Evolutionary conservation across 1,140 invertebrate species (phyloP).

Genomic region (Drosophila eugracilis): DNA sequence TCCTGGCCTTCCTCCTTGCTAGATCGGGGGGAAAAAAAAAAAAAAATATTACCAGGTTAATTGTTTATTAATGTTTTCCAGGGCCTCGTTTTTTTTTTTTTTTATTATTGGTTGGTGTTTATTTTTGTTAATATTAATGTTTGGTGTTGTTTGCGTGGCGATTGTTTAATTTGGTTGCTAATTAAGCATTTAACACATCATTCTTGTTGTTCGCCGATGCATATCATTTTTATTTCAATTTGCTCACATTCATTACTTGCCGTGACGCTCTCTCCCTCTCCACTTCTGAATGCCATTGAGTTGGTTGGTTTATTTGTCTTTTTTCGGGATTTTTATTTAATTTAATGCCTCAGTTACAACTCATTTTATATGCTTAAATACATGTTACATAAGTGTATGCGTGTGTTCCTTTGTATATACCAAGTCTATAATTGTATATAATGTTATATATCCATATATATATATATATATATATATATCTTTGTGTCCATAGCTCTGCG

Average conservation of each 20-base stretch:
- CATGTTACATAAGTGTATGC: constrained; percentile 69
- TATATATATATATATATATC: constrained; percentile 26
- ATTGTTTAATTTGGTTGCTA: constrained; percentile 69
- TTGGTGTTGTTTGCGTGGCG: constrained; percentile 27
- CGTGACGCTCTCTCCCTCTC: not conserved
- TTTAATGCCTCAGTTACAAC: constrained; percentile 69
- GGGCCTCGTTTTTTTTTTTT: constrained; percentile 32
- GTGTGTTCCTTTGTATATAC: constrained; percentile 28
- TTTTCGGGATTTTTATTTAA: constrained; percentile 58
- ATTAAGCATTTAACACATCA: constrained; percentile 72
- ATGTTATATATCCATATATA: constrained; percentile 28
- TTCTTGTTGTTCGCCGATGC: constrained; percentile 28
- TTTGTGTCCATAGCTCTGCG: constrained; percentile 35
- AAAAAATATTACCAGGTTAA: constrained; percentile 48
- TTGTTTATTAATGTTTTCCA: constrained; percentile 65
- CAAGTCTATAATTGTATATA: constrained; percentile 53
- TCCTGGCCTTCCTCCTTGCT: constrained; percentile 26
- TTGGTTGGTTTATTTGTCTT: constrained; percentile 41
- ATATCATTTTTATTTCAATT: constrained; percentile 58
- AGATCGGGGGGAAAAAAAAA: constrained; percentile 26
- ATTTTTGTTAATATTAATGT: constrained; percentile 35
- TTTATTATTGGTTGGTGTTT: constrained; percentile 18
- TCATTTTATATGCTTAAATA: constrained; percentile 79
- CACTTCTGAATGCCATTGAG: constrained; percentile 14
- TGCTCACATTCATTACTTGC: constrained; percentile 30